These are phyloP conservation scores for Lordiphosa fenestrarum DNA, from an alignment of 2,888 invertebrate genomes.

Conservation along the genomic window DNA sequence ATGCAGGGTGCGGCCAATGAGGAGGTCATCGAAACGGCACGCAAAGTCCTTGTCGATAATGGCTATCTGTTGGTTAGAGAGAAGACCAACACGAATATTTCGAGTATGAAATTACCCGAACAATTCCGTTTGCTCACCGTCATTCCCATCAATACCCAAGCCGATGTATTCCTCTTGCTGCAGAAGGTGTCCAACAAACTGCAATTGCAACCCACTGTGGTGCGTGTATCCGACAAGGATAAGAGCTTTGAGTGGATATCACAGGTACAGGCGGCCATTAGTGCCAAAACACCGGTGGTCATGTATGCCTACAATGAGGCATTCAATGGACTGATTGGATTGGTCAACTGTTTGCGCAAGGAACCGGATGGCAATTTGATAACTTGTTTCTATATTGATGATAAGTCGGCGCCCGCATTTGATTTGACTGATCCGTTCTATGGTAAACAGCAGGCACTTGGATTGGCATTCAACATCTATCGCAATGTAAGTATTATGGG, in stretches of 20 bases:
- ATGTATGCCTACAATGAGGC: constrained; percentile 86
- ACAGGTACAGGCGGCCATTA: constrained; percentile 65
- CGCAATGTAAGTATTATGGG: constrained; percentile 80
- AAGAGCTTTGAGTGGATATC: constrained; percentile 73
- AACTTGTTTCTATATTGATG: constrained; percentile 84
- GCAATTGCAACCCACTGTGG: constrained; percentile 44
- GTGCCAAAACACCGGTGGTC: constrained; percentile 80
- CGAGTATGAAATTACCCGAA: constrained; percentile 51
- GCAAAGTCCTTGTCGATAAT: constrained; percentile 82
- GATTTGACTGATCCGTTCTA: constrained; percentile 85
- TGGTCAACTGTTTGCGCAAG: constrained; percentile 91
- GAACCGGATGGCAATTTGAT: constrained; percentile 88
- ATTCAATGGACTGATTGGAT: constrained; percentile 91
- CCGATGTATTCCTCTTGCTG: constrained; percentile 76
- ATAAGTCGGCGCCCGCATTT: constrained; percentile 85
- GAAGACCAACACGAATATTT: constrained; percentile 81
- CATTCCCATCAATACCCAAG: constrained; percentile 66
- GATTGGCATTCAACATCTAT: constrained; percentile 90
- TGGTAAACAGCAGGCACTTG: constrained; percentile 84
- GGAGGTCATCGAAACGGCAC: constrained; percentile 80
- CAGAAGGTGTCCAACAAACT: constrained; percentile 62
- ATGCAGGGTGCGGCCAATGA: constrained; percentile 50
- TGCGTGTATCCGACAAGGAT: constrained; percentile 70
- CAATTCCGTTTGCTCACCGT: constrained; percentile 67
- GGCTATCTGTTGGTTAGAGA: constrained; percentile 85